Evolutionary conservation across 2,888 invertebrate species (phyloP), one percentile per base, ranked within the genome.

Genomic region (Archaeoteleia sp.): DNA sequence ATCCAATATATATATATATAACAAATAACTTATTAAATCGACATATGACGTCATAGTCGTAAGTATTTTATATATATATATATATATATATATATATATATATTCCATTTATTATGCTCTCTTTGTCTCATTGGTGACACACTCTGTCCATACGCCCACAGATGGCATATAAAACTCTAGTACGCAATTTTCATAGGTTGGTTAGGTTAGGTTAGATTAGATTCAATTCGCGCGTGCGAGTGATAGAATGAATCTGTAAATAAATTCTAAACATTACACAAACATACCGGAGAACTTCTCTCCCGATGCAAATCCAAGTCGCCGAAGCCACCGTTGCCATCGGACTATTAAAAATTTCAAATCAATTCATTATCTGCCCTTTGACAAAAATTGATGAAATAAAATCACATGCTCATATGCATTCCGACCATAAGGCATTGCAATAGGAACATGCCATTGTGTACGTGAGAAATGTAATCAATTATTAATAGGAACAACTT

Each of bases 241-340:
- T n/a, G n/a, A n/a, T n/a, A n/a, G n/a, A n/a, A n/a, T n/a, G n/a
- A 46, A 15, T 9, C 7, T 1, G 15, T 34, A 20, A 34, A 20
- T 65, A 65, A 42, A 46, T 48, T 40, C 60, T 75, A 27, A 76
- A 51, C 67, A 61, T 37, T 60, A 55, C 43, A 43, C 39, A 70
- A 79, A 85, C 84, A 73, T 85, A 85, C 84, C 84, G 84, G 82
- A 73, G 81, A 79, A 77, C 78, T 81, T 84, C 80, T 80, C 72
- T 82, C 84, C 65, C 81, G 84, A 78, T 74, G 82, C 71, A 79
- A 76, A 76, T 85, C 84, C 81, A 83, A 80, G 73, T 81, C 82
- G 74, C 82, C 80, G 76, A 84, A 85, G 79, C 82, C 84, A 83
- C 83, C 82, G 75, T 84, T 84, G 81, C 83, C 84, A 83, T 81